phyloP scores from a whole-genome alignment of 2,797 vertebrate species.

The Yasuhikotakia modesta region DNA sequence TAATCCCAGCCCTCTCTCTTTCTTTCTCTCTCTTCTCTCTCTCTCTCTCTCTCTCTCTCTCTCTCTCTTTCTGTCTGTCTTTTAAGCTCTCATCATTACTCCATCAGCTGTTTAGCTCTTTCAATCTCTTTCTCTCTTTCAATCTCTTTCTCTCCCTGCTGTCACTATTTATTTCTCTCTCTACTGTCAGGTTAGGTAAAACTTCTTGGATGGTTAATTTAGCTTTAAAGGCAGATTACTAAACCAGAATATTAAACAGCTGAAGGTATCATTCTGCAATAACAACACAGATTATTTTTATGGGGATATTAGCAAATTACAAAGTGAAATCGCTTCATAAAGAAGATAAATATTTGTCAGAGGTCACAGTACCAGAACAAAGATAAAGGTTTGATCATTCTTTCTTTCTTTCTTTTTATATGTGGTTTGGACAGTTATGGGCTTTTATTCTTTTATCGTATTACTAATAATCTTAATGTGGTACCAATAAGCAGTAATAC shows the following conservation, averaged over 20 bases:
- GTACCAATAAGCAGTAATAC: constrained; percentile 3
- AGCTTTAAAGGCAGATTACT: constrained; percentile 38
- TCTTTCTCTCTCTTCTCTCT: no score
- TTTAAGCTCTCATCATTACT: constrained; percentile 29
- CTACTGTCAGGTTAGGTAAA: constrained; percentile 21
- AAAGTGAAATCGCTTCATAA: no score
- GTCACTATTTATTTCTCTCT: constrained; percentile 40
- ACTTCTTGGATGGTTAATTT: constrained; percentile 24
- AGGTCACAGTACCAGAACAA: no score
- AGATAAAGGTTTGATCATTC: neutral
- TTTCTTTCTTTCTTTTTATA: no score
- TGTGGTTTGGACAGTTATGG: neutral
- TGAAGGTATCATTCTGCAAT: neutral
- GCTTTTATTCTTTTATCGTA: neutral
- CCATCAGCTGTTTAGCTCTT: constrained; percentile 44
- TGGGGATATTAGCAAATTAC: no score
- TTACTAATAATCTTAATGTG: neutral
- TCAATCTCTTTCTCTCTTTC: constrained; percentile 12
- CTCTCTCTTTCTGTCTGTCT: constrained; percentile 30
- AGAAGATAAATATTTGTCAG: neutral
- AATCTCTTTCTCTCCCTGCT: constrained; percentile 16
- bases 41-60: constrained; percentile 27
- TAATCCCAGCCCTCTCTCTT: no score
- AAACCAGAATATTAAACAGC: constrained; percentile 4
- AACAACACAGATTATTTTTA: neutral